Evolutionary conservation across 2,113 vertebrate species (phyloP), one percentile per base, ranked within the genome.

Genomic region (Oreochromis tanganicae): DNA sequence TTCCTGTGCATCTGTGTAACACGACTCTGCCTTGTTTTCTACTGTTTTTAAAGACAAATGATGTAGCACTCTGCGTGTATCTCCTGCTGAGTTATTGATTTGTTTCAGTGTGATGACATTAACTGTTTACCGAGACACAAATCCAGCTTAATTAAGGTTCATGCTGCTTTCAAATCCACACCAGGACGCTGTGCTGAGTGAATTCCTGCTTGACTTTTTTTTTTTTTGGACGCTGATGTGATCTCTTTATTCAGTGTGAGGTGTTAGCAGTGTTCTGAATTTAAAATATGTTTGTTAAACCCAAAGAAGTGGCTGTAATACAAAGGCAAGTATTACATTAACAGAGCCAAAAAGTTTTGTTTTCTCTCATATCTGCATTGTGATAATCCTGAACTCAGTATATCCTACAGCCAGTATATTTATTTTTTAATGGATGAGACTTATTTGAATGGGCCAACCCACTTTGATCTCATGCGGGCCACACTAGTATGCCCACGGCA

Each of bases 1-100:
- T 90, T 19, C 85, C 82, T 50, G 43, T 88, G 66, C 68, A 61
- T 90, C 61, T 88, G 68, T 85, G 29, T 85, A 71, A 50, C 21
- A 38, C 43, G 4, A 78, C 43, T 75, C 75, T 85, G 66, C 80
- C 73, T 91, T 85, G 90, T 83, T 68, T 46, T 82, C 57, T 87
- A 54, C 85, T 81, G 24, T 63, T 59, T 57, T 82, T 82, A 50
- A 52, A 80, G 36, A 85, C 79, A 86, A 84, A 92, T 36, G 41
- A 82, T 81, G 91, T 94, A 93, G 94, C 94, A 93, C 81, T 94
- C 85, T 90, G 89, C 87, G 83, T 81, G 16, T 50, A 46, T 86
- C 55, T 89, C 83, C 36, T 71, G 6, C 86, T 50, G 55, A 84
- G 41, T 66, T 78, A 80, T 81, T 86, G 52, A 48, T 91, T 82